Evolutionary conservation across 2,797 vertebrate species (phyloP), one percentile per base, ranked within the genome.

Genomic region (Chaetodon trifasciatus): DNA sequence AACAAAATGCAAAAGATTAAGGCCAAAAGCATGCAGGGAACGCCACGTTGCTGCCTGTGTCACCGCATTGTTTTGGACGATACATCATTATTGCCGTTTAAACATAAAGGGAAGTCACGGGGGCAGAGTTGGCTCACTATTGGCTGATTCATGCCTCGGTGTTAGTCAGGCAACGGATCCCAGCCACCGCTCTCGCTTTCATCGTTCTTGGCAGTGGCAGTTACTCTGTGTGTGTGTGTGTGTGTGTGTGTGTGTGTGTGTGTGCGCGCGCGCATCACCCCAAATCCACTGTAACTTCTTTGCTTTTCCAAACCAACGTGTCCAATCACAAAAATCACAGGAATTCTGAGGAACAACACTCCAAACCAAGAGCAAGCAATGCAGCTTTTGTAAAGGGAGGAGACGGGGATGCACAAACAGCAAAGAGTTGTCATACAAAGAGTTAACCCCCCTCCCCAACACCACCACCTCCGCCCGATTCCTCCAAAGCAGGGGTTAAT

Each of bases 401-500:
- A 24, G 35, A 32, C 4, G 47, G 16, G 42, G 53, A 52, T 24
- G 56, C 6, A 67, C 47, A 28, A 66, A 83, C 60, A 49, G 89
- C 28, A 76, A 83, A 89, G 89, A 83, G 74, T 78, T 75, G 94
- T 28, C 84, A 24, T 85, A 81, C 88, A 95, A 97, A 96, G 95
- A 94, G 95, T 97, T 97, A 96, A 97, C 75, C 37, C 78, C 4
- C 24, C 8, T 3, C 42, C 81, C 52, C 11, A n/a, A 6, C 17
- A 1, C 37, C 37, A 8, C 62, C 40, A 50, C 76, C 61, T 16
- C 84, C 73, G 60, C 73, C 85, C 77, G 57, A 17, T 73, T 89
- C 90, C 94, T 92, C 93, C 93, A 84, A 93, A 94, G 95, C 94
- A 95, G 92, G 96, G 96, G 96, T 97, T 98, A 97, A 98, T 97